Percentiles rank a stretch among this genome's conserved stretches.
Conservation (phyloP, 2,797 vertebrate genomes). For the Okamejei kenojei region DNA sequence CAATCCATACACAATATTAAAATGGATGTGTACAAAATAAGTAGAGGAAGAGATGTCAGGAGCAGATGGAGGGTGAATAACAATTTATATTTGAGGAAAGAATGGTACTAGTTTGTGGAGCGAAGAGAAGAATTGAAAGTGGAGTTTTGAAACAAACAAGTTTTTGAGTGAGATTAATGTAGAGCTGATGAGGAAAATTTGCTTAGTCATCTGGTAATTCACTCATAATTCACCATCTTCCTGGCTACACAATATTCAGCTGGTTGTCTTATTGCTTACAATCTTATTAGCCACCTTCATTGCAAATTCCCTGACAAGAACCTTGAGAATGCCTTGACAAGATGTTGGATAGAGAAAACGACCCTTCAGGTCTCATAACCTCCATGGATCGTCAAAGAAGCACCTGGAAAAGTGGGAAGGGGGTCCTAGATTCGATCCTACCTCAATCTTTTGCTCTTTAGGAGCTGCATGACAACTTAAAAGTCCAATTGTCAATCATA, state of each 20-base stretch:
- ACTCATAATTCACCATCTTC: background rate
- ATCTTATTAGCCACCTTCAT: background rate
- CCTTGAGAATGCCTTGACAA: background rate
- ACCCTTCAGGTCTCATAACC: background rate
- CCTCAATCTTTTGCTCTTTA: background rate
- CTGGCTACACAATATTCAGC: background rate
- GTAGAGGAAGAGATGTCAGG: background rate
- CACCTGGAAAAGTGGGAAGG: background rate
- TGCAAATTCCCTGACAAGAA: background rate
- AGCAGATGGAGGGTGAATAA: background rate
- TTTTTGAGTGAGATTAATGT: background rate
- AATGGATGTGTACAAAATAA: background rate
- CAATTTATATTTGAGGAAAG: background rate
- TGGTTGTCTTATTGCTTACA: background rate
- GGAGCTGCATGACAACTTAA: background rate
- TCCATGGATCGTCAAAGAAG: background rate
- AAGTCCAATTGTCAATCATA: background rate
- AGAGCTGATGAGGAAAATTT: background rate
- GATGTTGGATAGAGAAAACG: background rate
- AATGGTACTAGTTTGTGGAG: background rate
- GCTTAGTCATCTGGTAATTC: background rate
- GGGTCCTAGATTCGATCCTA: background rate
- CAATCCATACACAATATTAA: background rate
- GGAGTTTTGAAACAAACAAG: background rate
- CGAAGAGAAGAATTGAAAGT: background rate